These are phyloP conservation scores for Festucalex cinctus DNA, from an alignment of 2,113 vertebrate genomes.

Conservation along the genomic window DNA sequence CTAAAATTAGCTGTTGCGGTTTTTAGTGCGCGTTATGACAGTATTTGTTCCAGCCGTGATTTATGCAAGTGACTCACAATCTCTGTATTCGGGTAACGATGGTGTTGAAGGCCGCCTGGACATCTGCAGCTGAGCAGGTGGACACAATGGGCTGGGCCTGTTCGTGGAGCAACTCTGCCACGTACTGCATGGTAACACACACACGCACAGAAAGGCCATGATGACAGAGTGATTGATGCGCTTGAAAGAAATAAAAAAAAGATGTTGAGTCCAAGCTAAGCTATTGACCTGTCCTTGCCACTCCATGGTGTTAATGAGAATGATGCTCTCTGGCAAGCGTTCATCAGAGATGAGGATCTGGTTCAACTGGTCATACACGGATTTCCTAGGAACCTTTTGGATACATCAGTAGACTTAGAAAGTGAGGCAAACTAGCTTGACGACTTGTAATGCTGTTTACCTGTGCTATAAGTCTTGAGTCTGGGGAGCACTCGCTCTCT, in stretches of 20 bases:
- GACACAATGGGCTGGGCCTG: conserved; percentile 75
- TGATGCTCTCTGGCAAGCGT: conserved; percentile 75
- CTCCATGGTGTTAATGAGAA: conserved; percentile 76
- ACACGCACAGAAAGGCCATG: conserved; percentile 28
- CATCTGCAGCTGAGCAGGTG: conserved; percentile 73
- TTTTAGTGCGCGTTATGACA: too few relatives aligned
- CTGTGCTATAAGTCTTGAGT: conserved; percentile 67
- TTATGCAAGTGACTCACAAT: conserved; percentile 67
- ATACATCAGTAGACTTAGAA: conserved; percentile 13
- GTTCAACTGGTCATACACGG: conserved; percentile 79
- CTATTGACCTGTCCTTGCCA: conserved; percentile 76
- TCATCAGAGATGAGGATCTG: conserved; percentile 79
- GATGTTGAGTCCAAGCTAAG: neutral
- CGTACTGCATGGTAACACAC: conserved; percentile 59
- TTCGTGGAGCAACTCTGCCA: conserved; percentile 70
- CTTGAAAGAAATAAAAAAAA: conserved; percentile 3
- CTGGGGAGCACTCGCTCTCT: conserved; percentile 72
- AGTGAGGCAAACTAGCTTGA: neutral
- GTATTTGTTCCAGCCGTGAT: neutral
- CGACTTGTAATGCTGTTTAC: conserved; percentile 23
- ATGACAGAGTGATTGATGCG: conserved; percentile 8
- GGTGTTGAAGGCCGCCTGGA: conserved; percentile 78
- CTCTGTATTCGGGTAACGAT: conserved; percentile 78
- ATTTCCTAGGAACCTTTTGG: conserved; percentile 74
- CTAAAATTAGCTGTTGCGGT: too few relatives aligned